These are phyloP conservation scores for Hippocampus comes DNA, from an alignment of 2,113 vertebrate species.

Conservation along the genomic window DNA sequence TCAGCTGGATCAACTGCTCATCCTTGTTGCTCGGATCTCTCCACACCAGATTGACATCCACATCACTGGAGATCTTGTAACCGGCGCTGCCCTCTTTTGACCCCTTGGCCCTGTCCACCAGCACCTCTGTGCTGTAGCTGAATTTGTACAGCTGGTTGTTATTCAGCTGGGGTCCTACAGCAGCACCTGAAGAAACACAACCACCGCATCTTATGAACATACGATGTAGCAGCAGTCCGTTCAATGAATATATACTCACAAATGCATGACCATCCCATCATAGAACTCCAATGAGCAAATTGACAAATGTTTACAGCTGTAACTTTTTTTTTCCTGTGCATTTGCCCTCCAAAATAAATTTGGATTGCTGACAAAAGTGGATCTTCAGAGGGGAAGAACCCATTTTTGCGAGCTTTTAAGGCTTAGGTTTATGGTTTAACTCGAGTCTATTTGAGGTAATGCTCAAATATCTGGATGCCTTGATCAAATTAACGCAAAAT, in stretches of 20 bases:
- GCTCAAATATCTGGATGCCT: neutral
- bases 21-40: constrained; percentile 85
- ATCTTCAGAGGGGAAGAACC: neutral
- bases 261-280: neutral
- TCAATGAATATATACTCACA: neutral
- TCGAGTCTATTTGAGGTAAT: neutral
- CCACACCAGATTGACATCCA: constrained; percentile 84
- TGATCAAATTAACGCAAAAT: neutral
- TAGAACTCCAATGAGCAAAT: neutral
- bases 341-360: neutral
- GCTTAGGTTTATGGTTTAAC: neutral
- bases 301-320: neutral
- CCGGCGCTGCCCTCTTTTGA: constrained; percentile 75
- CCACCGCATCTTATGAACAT: neutral
- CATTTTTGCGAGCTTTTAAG: neutral
- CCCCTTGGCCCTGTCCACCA: constrained; percentile 74
- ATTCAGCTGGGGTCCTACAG: constrained; percentile 82
- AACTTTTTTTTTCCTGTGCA: neutral
- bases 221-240: neutral
- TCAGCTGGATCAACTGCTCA: constrained; percentile 84
- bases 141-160: constrained; percentile 89
- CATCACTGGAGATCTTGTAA: constrained; percentile 80
- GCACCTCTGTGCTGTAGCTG: constrained; percentile 82
- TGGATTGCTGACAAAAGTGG: neutral
- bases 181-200: constrained; percentile 79